These are phyloP conservation scores for Bombus waltoni DNA, from an alignment of 1,140 invertebrate species.

Conservation along the genomic window DNA sequence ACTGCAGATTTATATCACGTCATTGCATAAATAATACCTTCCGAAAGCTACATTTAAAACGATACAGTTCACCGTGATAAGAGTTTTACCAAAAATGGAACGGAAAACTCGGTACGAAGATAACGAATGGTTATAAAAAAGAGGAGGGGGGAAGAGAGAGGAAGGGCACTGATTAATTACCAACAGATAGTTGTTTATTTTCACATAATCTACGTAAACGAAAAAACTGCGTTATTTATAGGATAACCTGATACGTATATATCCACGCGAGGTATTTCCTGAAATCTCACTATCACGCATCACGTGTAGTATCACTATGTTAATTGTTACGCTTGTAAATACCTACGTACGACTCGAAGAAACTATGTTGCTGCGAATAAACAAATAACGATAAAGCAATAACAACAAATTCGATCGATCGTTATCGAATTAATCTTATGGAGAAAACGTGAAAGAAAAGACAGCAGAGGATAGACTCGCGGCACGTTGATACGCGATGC, in stretches of 20 bases:
- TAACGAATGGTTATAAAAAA: not conserved
- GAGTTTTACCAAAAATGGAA: not conserved
- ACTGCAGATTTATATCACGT: not conserved
- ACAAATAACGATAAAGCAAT: not conserved
- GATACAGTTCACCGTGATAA: not conserved
- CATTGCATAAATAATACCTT: not conserved
- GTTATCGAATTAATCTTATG: not conserved
- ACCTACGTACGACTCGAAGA: not conserved
- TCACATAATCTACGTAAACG: not conserved
- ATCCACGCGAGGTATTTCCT: not conserved
- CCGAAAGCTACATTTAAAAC: not conserved
- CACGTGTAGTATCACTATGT: too few relatives aligned
- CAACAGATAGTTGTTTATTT: not conserved
- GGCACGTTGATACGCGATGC: not conserved
- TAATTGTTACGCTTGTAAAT: not conserved
- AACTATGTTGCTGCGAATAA: not conserved
- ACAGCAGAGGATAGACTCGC: not conserved
- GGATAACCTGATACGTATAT: not conserved
- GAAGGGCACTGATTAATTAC: too few relatives aligned
- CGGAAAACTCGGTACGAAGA: not conserved
- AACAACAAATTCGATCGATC: not conserved
- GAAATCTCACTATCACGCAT: not conserved
- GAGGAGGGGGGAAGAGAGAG: not conserved
- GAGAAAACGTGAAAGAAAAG: not conserved
- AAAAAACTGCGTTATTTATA: not conserved